Base-by-base conservation (phyloP, 2,888 invertebrate genomes). In the Euclidia mi region DNA sequence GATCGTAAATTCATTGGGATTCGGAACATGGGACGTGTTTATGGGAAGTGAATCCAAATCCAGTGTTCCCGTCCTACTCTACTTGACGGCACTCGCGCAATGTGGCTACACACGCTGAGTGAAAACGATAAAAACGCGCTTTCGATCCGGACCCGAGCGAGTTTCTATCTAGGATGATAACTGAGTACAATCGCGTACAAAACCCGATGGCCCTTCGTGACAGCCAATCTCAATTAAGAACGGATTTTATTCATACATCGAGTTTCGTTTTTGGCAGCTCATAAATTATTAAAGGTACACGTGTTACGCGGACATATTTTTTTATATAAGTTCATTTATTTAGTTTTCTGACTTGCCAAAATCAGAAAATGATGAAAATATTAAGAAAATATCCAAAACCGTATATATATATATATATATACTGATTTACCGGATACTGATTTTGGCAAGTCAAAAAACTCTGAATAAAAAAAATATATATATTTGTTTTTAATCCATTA, bases 111-210 rank as follows among this genome's bases (percentile, higher is more conserved):
- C 65, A 66, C 79, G 68, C 64, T 65, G 56, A 61, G 70, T 79
- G 89, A 90, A 91, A 91, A 90, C 82, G 75, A 81, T 85, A 84
- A 82, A 87, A 82, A 70, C 81, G 82, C 89, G 91, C 92, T 94
- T 93, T 94, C 93, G 84, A 91, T 92, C 92, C 89, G 90, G 89
- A 85, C 84, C 57, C 74, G 68, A 65, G 78, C 89, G 66, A 87
- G 91, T 91, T 93, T 92, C 91, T 89, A 89, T 85, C 83, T 87
- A 76, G 80, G 82, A 85, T 86, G 81, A 81, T 80, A 84, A 73
- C 71, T 70, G 69, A 71, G 84, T 86, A 88, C 83, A 81, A 58
- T 82, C 76, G 68, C 64, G 67, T 50, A 71, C 74, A 62, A 76
- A 82, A 78, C 62, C 69, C 58, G 55, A 40, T 63, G 57, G 63